phyloP scores from a whole-genome alignment of 1,140 invertebrate genomes.

The Orchestia grillus region DNA sequence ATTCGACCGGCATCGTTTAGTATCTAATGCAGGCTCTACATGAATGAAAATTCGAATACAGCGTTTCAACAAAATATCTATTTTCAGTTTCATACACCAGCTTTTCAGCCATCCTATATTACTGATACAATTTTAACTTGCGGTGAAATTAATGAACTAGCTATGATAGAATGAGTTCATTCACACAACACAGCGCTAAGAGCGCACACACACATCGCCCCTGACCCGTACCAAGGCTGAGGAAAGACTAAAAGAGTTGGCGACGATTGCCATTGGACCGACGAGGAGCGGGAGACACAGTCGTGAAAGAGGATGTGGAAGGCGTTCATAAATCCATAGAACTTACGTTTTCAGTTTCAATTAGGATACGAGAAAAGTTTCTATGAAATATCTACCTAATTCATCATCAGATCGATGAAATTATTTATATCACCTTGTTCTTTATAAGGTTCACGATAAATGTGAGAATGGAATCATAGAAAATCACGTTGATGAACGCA shows the following conservation, averaged over 20 bases:
- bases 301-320: slow-evolving; percentile 18
- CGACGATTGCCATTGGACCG: background rate
- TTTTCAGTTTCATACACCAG: background rate
- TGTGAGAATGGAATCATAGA: background rate
- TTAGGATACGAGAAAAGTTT: background rate
- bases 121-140: background rate
- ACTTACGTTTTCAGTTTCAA: background rate
- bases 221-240: background rate
- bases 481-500: background rate
- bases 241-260: slow-evolving; percentile 20
- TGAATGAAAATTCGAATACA: background rate
- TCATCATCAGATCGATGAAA: background rate
- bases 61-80: background rate
- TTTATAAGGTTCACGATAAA: background rate
- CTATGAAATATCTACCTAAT: background rate
- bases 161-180: background rate
- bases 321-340: background rate
- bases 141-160: background rate
- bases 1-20: background rate
- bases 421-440: background rate
- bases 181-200: background rate
- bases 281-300: background rate
- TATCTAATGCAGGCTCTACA: background rate
- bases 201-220: background rate
- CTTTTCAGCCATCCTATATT: background rate